Base-by-base conservation (phyloP, 2,113 vertebrate species). In the Sprattus sprattus region DNA sequence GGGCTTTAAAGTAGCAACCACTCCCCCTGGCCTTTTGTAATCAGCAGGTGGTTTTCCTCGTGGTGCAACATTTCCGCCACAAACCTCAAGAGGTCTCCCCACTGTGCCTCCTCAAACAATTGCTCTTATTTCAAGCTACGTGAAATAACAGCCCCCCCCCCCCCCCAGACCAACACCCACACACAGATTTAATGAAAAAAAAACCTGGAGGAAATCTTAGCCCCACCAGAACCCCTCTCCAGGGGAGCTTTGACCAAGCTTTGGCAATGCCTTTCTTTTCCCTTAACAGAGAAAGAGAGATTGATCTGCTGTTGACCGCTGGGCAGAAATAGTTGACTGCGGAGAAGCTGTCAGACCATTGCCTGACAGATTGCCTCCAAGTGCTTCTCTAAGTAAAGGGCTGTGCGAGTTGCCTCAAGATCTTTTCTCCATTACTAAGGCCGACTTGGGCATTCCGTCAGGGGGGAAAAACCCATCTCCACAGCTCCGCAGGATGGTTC, bases 281-380 rank as follows among this genome's bases (percentile, higher is more conserved):
- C 39, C 28, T 78, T 78, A 5, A 6, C 54, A 71, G 25, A 9
- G n/a, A 71, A 25, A 78, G 71, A 67, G 64, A 78, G 28, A 78
- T 78, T 78, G 71, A 78, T 78, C 11, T 32, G 9, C 28, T 78
- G 11, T 78, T 78, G 71, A 28, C 71, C 28, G 39, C 28, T 39
- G 15, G 71, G 39, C 71, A 39, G 71, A 78, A 78, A 78, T 78
- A 39, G 71, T 39, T 78, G 71, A 78, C 32, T 78, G 71, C 13
- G 28, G 71, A 4, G 28, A 32, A 15, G 71, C 71, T 78, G 71
- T 39, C 28, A 78, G 13, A 78, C 71, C 32, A 39, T 78, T 78
- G 4, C 28, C 71, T 78, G 71, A 78, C 25, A 78, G 71, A 78
- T 78, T 78, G 71, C 32, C 28, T 78, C 13, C 10, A 16, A 78